Conservation (phyloP, 2,797 vertebrate species). For the Chelidonichthys spinosus region DNA sequence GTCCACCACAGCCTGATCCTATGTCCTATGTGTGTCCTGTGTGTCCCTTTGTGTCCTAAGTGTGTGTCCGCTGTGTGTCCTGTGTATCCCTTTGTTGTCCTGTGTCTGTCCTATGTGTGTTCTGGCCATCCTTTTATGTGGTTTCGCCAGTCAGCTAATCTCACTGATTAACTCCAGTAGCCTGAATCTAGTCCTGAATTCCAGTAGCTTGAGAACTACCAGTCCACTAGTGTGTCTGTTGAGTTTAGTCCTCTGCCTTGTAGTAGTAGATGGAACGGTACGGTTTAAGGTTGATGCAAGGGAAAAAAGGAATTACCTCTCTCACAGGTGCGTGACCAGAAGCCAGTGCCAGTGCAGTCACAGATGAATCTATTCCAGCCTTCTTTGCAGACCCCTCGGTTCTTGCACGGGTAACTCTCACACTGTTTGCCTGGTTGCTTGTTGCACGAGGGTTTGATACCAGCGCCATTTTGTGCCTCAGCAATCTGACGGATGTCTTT, state of each 20-base stretch:
- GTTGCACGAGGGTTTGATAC: conserved; percentile 96
- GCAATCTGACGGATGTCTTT: conserved; percentile 98
- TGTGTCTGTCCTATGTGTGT: too few relatives aligned
- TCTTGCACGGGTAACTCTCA: conserved; percentile 96
- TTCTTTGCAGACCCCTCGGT: conserved; percentile 94
- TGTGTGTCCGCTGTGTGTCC: too few relatives aligned
- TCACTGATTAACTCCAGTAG: too few relatives aligned
- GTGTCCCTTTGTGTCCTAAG: too few relatives aligned
- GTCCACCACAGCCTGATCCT: too few relatives aligned
- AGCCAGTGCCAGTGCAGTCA: conserved; percentile 96
- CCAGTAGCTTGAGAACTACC: too few relatives aligned
- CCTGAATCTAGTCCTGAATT: too few relatives aligned
- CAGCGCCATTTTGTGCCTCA: conserved; percentile 93
- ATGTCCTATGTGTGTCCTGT: too few relatives aligned
- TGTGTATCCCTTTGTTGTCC: too few relatives aligned
- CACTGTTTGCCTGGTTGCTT: conserved; percentile 93
- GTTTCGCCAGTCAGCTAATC: too few relatives aligned
- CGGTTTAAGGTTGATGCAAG: neutral
- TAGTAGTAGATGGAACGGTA: neutral
- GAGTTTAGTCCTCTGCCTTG: neutral
- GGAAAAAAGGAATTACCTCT: conserved; percentile 85
- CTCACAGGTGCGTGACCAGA: conserved; percentile 96
- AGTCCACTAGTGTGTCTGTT: neutral
- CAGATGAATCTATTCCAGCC: conserved; percentile 99
- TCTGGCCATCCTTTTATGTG: too few relatives aligned